phyloP scores from a whole-genome alignment of 1,140 invertebrate genomes.

The Ips nitidus region DNA sequence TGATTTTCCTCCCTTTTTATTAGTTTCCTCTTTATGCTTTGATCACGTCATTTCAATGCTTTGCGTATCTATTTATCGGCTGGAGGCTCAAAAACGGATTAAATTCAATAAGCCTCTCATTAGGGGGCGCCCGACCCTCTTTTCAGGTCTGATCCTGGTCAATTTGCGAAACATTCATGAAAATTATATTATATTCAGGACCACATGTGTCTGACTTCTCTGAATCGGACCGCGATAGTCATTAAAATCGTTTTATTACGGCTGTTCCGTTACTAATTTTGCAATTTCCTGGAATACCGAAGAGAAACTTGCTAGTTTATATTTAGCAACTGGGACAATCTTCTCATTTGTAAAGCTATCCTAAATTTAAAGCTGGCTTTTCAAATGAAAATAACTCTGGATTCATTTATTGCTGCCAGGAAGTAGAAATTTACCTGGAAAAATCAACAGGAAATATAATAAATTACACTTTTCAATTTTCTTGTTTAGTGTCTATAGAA shows the following conservation, averaged over 20 bases:
- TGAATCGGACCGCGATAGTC: constrained; percentile 17
- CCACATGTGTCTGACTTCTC: constrained; percentile 17
- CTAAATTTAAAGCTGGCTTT: no score
- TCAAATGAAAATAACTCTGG: no score
- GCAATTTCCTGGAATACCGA: background rate
- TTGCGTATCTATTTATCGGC: background rate
- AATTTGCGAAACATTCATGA: constrained; percentile 14
- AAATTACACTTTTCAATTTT: no score
- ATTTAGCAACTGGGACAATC: no score
- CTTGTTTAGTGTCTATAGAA: no score
- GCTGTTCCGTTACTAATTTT: background rate
- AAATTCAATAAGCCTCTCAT: constrained; percentile 7
- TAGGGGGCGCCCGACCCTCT: background rate
- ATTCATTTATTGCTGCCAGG: no score
- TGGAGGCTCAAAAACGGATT: constrained; percentile 1
- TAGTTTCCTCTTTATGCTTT: no score
- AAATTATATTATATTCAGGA: constrained; percentile 20
- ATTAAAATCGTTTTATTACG: constrained; percentile 10
- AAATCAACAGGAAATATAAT: no score
- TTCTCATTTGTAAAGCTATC: no score
- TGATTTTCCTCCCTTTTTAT: no score
- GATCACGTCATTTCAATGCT: background rate
- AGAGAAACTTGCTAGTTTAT: no score
- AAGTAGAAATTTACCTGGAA: no score
- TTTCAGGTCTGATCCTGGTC: constrained; percentile 13